Evolutionary conservation across 1,140 invertebrate species (phyloP).

Genomic region (Sitodiplosis mosellana): DNA sequence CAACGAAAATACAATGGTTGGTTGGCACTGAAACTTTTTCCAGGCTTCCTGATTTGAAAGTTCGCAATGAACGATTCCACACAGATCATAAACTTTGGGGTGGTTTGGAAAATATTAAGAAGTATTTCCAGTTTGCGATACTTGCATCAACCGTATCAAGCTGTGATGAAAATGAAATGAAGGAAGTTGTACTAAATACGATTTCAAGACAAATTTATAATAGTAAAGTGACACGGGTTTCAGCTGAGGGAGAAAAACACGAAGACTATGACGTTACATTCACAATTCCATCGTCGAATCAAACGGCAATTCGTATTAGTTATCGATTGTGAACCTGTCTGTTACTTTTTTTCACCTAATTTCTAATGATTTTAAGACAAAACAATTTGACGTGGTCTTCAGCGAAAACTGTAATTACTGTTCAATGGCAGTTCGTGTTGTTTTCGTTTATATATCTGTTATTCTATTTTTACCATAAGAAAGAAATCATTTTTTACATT

Average conservation of each 20-base stretch:
- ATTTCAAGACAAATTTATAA: neutral
- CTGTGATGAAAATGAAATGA: neutral
- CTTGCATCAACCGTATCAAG: neutral
- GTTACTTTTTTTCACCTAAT: too few relatives aligned
- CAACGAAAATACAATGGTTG: neutral
- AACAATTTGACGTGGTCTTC: too few relatives aligned
- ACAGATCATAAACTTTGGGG: neutral
- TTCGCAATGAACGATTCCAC: neutral
- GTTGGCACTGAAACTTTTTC: neutral
- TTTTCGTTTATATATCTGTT: too few relatives aligned
- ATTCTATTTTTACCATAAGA: too few relatives aligned
- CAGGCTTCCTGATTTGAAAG: neutral
- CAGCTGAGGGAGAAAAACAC: neutral
- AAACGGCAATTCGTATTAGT: neutral
- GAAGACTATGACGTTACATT: neutral
- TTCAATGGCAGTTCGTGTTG: too few relatives aligned
- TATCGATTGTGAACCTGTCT: neutral
- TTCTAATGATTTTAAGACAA: too few relatives aligned
- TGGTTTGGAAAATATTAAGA: neutral
- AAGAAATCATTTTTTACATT: too few relatives aligned
- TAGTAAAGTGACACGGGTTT: neutral
- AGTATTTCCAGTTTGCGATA: neutral
- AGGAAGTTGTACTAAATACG: neutral
- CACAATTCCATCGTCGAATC: neutral
- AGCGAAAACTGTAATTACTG: too few relatives aligned